Evolutionary conservation across 2,888 invertebrate genomes (phyloP), one percentile per base, ranked within the genome.

Genomic region (Saturnia pavonia): DNA sequence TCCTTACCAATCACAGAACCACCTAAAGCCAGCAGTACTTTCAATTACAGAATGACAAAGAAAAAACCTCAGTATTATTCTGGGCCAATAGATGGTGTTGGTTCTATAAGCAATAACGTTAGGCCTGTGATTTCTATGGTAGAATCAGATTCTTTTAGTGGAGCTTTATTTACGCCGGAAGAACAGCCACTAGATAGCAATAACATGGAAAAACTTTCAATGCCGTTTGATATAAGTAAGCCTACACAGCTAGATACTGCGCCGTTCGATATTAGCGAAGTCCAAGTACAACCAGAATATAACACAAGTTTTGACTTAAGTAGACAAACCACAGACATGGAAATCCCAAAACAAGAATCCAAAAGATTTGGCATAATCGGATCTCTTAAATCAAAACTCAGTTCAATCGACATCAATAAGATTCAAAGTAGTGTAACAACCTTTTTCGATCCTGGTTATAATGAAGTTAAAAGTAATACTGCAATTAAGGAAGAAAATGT

Each of bases 61-160:
- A 94, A 91, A 77, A 82, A 86, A 69, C 93, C 92, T 0, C 92
- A 94, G 71, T 94, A 94, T 78, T 94, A 94, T 75, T 87, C 94
- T 0, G 94, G 94, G 3, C 94, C 94, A 6, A 93, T 94, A 25
- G 91, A 89, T 80, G 92, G 92, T 2, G 76, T 92, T 34, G 92
- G 91, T 60, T 80, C 84, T 76, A 90, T 92, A 54, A 91, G 89
- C 72, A 92, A 91, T 75, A 90, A 88, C 77, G 76, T 89, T 0
- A 92, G 90, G 76, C 91, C 92, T 48, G 75, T 85, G 14, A 77
- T 92, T 70, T 80, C 86, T 63, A 77, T 86, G 34, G 77, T 85
- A 12, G 82, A 82, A 65, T 74, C 84, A 12, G 77, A 74, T 68
- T 74, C 81, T 69, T 90, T 88, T 72, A 85, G 87, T 75, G 88